Conservation (phyloP, 2,888 invertebrate genomes). For the Anorthoa munda region DNA sequence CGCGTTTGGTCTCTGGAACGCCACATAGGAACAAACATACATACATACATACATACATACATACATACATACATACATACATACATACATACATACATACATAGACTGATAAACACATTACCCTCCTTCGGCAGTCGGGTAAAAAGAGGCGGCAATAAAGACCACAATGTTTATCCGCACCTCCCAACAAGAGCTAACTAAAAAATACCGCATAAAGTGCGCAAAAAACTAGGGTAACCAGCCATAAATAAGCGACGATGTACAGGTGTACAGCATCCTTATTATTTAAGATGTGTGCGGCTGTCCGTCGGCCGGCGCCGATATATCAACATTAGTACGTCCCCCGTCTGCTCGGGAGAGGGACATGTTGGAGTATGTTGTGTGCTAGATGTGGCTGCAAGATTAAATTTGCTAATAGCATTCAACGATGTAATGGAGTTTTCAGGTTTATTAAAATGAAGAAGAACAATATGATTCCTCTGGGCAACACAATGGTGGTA, state of each 20-base stretch:
- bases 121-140: too few species aligned
- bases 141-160: too few species aligned
- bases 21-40: too few species aligned
- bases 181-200: conserved; percentile 28
- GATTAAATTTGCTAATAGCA: too few species aligned
- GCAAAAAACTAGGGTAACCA: conserved; percentile 60
- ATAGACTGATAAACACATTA: too few species aligned
- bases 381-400: conserved; percentile 69
- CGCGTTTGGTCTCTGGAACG: too few species aligned
- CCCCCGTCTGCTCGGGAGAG: conserved; percentile 81
- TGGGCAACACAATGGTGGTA: too few species aligned
- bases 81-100: too few species aligned
- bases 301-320: conserved; percentile 87
- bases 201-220: conserved; percentile 53
- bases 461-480: too few species aligned
- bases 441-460: background rate
- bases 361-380: conserved; percentile 69
- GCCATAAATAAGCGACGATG: conserved; percentile 71
- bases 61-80: too few species aligned
- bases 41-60: too few species aligned
- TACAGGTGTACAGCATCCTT: conserved; percentile 72
- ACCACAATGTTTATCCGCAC: background rate
- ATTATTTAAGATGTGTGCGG: conserved; percentile 85
- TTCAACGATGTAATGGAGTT: too few species aligned
- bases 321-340: conserved; percentile 90